phyloP scores from a whole-genome alignment of 2,797 vertebrate species.

The Ficedula albicollis region DNA sequence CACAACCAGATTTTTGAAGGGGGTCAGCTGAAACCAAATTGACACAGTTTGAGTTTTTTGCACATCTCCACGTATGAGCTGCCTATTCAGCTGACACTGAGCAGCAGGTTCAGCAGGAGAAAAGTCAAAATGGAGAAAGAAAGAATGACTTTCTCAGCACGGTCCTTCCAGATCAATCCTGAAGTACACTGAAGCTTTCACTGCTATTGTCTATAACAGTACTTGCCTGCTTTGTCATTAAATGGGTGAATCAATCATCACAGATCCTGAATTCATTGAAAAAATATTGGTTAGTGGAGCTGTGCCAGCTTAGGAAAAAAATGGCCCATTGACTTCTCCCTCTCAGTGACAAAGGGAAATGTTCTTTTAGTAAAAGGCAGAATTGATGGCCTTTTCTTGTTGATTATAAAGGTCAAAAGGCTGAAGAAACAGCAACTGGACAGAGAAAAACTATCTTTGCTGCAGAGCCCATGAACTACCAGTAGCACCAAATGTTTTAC shows the following conservation, averaged over 20 bases:
- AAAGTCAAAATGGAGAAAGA: neutral
- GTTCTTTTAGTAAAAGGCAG: neutral
- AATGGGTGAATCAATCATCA: neutral
- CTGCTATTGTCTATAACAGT: neutral
- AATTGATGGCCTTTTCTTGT: neutral
- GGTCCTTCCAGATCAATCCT: neutral
- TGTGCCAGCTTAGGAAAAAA: neutral
- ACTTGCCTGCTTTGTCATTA: neutral
- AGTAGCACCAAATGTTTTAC: neutral
- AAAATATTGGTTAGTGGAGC: neutral
- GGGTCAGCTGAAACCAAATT: neutral
- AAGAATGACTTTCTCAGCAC: neutral
- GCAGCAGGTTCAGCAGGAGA: neutral
- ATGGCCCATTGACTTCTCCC: neutral
- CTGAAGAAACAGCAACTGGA: neutral
- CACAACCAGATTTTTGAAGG: neutral
- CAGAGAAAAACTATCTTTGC: neutral
- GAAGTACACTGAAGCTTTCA: neutral
- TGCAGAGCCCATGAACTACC: neutral
- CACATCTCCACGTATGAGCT: neutral
- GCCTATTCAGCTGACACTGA: neutral
- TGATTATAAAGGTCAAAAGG: neutral
- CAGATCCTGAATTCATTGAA: neutral
- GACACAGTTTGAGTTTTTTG: neutral
- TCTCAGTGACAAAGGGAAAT: conserved; percentile 2